Evolutionary conservation across 2,797 vertebrate genomes (phyloP).

Genomic region (Distichodus sexfasciatus): DNA sequence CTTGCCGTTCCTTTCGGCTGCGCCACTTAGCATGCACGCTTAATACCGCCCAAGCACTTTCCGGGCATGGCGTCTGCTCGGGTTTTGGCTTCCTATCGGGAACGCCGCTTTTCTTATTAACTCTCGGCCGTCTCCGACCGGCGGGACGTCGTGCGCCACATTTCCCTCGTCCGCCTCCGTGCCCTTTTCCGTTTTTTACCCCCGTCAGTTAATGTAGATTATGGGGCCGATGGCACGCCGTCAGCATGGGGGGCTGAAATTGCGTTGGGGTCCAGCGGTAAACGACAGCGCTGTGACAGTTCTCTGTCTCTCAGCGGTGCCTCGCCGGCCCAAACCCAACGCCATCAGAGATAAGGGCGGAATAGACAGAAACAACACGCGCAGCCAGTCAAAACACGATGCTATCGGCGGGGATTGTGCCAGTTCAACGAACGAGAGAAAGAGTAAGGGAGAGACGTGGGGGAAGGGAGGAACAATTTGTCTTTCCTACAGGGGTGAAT

Average conservation of each 20-base stretch:
- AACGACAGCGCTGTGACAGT: conserved; percentile 31
- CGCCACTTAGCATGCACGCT: conserved; percentile 23
- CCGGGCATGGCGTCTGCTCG: conserved; percentile 2
- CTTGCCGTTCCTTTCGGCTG: neutral
- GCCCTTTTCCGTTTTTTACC: conserved; percentile 8
- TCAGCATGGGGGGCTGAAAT: conserved; percentile 26
- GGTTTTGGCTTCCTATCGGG: neutral
- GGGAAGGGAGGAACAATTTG: neutral
- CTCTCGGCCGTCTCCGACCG: neutral
- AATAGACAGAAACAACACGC: conserved; percentile 50
- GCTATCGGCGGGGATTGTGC: conserved; percentile 45
- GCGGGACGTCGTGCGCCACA: conserved; percentile 3
- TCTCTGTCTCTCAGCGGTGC: conserved; percentile 31
- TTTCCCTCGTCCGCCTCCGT: conserved; percentile 17
- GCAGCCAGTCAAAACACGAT: conserved; percentile 57
- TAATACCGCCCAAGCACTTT: conserved; percentile 15
- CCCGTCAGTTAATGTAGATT: conserved; percentile 33
- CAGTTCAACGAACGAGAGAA: conserved; percentile 22
- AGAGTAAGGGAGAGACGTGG: conserved; percentile 6
- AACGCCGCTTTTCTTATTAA: conserved; percentile 19
- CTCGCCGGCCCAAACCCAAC: conserved; percentile 38
- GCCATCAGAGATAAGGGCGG: conserved; percentile 50
- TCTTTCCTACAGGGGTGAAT: neutral
- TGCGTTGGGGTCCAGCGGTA: conserved; percentile 10
- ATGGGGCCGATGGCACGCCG: conserved; percentile 21